phyloP scores from a whole-genome alignment of 2,797 vertebrate genomes.

The Numenius phaeopus region DNA sequence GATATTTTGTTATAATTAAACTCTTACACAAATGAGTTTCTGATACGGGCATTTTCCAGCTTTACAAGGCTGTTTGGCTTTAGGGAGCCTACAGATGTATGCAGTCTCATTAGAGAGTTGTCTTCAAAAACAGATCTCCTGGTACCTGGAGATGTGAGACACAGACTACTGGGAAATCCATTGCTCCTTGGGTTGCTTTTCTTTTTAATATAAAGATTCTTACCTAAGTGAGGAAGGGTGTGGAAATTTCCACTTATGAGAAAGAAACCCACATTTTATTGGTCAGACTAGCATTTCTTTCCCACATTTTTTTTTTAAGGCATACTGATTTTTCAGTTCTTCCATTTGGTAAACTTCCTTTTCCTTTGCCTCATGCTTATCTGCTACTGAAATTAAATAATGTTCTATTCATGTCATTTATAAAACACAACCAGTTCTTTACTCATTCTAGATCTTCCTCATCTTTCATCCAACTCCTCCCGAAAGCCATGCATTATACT shows the following conservation, averaged over 20 bases:
- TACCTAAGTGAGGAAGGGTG: constrained; percentile 29
- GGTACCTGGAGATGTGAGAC: constrained; percentile 9
- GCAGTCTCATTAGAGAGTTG: constrained; percentile 9
- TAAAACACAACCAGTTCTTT: neutral
- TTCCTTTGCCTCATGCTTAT: constrained; percentile 22
- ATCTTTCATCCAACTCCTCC: constrained; percentile 15
- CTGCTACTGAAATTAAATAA: constrained; percentile 17
- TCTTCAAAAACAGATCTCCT: constrained; percentile 45
- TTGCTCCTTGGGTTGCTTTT: neutral
- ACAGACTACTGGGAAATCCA: constrained; percentile 27
- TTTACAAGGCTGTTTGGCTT: constrained; percentile 49
- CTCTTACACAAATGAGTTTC: constrained; percentile 37
- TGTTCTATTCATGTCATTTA: neutral
- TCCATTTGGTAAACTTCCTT: constrained; percentile 3
- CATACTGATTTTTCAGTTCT: neutral
- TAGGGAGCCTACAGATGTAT: constrained; percentile 2
- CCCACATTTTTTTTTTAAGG: neutral
- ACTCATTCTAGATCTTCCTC: neutral
- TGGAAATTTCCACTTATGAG: constrained; percentile 19
- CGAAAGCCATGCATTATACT: constrained; percentile 20
- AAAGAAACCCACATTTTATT: constrained; percentile 34
- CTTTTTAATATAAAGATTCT: constrained; percentile 38
- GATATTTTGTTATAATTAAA: constrained; percentile 35
- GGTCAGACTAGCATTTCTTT: constrained; percentile 64
- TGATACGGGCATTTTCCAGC: constrained; percentile 8